A percentile compares a stretch with the other conserved stretches of the same genome.
phyloP scores from a whole-genome alignment of 1,140 invertebrate genomes.

The Formica selysi region DNA sequence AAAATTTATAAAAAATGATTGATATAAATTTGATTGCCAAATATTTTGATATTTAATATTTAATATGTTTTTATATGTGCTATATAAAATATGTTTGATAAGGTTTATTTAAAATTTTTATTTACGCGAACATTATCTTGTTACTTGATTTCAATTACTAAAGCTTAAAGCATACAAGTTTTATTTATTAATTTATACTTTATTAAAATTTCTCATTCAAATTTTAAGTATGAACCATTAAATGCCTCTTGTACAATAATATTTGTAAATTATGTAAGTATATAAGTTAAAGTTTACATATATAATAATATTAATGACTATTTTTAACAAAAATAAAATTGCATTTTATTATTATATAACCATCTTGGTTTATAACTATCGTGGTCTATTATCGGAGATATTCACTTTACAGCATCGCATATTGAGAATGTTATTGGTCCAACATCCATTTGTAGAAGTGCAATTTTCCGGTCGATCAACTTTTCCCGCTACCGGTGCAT shows the following conservation, averaged over 20 bases:
- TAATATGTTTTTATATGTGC: background rate
- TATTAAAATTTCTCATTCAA: background rate
- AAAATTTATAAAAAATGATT: too few species aligned
- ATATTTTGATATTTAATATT: background rate
- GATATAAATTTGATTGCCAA: background rate
- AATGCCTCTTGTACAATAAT: background rate
- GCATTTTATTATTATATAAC: background rate
- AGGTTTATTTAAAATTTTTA: background rate
- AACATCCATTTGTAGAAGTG: constrained; percentile 41
- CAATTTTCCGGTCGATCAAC: constrained; percentile 66
- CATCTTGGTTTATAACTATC: constrained; percentile 5
- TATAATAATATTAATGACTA: background rate
- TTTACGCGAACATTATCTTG: background rate
- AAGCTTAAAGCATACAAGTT: background rate
- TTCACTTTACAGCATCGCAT: constrained; percentile 4
- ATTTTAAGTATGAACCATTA: background rate
- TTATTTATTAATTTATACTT: background rate
- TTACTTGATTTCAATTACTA: background rate
- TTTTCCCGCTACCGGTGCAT: constrained; percentile 36
- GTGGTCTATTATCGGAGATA: constrained; percentile 37
- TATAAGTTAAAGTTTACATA: background rate
- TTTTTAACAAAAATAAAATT: constrained; percentile 12
- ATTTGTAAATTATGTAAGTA: background rate
- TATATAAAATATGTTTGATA: background rate
- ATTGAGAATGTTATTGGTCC: constrained; percentile 40